phyloP scores from a whole-genome alignment of 2,113 vertebrate genomes.

The Ageneiosus marmoratus region DNA sequence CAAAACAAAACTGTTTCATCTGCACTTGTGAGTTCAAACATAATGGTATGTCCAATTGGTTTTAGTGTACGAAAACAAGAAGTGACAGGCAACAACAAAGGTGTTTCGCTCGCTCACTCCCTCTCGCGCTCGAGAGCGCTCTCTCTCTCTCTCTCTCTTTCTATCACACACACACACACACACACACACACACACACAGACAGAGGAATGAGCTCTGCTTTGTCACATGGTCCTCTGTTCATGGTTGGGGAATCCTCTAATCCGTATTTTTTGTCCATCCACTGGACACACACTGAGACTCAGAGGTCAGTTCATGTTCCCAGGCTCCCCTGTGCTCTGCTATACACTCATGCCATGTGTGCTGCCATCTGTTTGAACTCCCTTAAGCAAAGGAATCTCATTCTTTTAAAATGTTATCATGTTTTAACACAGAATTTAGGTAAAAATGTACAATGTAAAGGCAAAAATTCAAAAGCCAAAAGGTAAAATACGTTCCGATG shows the following conservation, averaged over 20 bases:
- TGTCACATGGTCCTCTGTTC: conserved; percentile 37
- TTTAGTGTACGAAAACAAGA: conserved; percentile 5
- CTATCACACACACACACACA: background rate
- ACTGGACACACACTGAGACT: conserved; percentile 22
- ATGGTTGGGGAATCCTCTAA: conserved; percentile 30
- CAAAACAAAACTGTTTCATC: background rate
- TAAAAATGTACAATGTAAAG: background rate
- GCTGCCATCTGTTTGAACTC: conserved; percentile 33
- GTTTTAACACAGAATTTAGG: background rate
- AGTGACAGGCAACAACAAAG: conserved; percentile 28
- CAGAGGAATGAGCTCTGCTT: background rate
- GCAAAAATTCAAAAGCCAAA: background rate
- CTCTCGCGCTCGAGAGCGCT: too few species aligned
- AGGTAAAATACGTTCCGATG: background rate
- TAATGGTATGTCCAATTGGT: background rate
- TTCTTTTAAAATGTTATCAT: conserved; percentile 9
- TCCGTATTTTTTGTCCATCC: conserved; percentile 18
- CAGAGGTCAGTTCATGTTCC: conserved; percentile 29
- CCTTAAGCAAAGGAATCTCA: conserved; percentile 14
- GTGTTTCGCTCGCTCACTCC: background rate
- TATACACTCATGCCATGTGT: conserved; percentile 26
- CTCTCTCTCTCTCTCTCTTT: background rate
- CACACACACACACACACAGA: background rate
- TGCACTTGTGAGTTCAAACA: conserved; percentile 7
- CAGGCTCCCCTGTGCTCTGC: conserved; percentile 22